A percentile compares a stretch with the other conserved stretches of the same genome.
phyloP scores from a whole-genome alignment of 2,113 vertebrate species.

The Dissostichus mawsoni region DNA sequence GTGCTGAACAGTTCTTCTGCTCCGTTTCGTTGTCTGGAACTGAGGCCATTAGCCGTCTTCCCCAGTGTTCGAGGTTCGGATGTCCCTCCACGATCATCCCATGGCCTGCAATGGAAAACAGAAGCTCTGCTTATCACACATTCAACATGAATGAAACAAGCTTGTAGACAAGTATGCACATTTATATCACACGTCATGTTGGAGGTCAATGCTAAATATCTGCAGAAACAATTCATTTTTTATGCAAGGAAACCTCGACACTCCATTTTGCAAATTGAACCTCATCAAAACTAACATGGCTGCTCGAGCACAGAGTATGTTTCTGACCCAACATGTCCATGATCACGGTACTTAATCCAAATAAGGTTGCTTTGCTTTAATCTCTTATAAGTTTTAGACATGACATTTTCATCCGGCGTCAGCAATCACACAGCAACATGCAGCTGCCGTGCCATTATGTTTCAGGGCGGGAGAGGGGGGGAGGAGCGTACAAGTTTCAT shows the following conservation, averaged over 20 bases:
- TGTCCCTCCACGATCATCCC: constrained; percentile 81
- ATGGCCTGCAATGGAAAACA: constrained; percentile 81
- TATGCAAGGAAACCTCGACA: background rate
- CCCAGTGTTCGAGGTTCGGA: constrained; percentile 84
- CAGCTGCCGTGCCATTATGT: constrained; percentile 63
- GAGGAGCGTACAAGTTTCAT: constrained; percentile 24
- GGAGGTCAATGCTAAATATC: background rate
- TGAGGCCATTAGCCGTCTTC: constrained; percentile 89
- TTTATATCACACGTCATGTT: background rate
- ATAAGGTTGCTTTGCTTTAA: constrained; percentile 50
- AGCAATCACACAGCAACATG: constrained; percentile 35
- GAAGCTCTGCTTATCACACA: constrained; percentile 11
- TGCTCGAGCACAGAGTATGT: background rate
- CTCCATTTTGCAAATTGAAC: constrained; percentile 23
- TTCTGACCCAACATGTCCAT: constrained; percentile 21
- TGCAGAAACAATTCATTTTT: background rate
- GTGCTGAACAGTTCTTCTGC: constrained; percentile 93
- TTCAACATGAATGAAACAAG: background rate
- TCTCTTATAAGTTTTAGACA: constrained; percentile 65
- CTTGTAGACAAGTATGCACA: background rate
- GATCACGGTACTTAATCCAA: constrained; percentile 28
- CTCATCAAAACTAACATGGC: constrained; percentile 27
- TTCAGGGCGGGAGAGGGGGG: constrained; percentile 13
- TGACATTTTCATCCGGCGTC: constrained; percentile 36
- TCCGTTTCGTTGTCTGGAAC: constrained; percentile 83